These are phyloP conservation scores for Aquatica leii DNA, from an alignment of 2,888 invertebrate genomes.

Conservation along the genomic window DNA sequence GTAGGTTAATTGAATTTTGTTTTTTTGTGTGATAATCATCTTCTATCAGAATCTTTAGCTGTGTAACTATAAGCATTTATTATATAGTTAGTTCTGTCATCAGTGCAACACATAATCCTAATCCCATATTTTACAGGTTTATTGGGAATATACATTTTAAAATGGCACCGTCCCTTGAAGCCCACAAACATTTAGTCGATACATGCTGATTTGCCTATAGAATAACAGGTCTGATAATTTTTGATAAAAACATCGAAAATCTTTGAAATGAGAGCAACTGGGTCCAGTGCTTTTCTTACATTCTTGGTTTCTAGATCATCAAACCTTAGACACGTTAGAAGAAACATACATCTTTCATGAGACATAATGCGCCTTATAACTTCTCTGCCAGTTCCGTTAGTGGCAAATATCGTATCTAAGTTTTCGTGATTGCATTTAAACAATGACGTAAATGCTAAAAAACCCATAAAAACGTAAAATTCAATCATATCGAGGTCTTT, in stretches of 20 bases:
- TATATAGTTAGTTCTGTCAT: conserved; percentile 21
- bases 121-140: conserved; percentile 30
- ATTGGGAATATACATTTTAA: conserved; percentile 27
- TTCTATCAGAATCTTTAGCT: conserved; percentile 25
- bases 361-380: conserved; percentile 4
- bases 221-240: not conserved
- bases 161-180: conserved; percentile 12
- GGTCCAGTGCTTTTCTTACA: not conserved
- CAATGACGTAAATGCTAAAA: not conserved
- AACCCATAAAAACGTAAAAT: not conserved
- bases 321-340: conserved; percentile 1
- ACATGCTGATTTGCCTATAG: not conserved
- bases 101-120: conserved; percentile 28
- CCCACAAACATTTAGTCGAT: not conserved
- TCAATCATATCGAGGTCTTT: not conserved
- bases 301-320: not conserved
- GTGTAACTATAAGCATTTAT: conserved; percentile 20
- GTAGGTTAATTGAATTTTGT: conserved; percentile 16
- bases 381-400: conserved; percentile 1
- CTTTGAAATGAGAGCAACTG: not conserved
- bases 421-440: conserved; percentile 8
- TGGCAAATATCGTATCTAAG: not conserved
- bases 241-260: not conserved
- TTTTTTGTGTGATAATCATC: conserved; percentile 13
- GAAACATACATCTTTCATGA: conserved; percentile 11